A percentile compares a stretch with the other conserved stretches of the same genome.
These are phyloP conservation scores for Thumatha senex DNA, from an alignment of 2,888 invertebrate species.

Conservation along the genomic window DNA sequence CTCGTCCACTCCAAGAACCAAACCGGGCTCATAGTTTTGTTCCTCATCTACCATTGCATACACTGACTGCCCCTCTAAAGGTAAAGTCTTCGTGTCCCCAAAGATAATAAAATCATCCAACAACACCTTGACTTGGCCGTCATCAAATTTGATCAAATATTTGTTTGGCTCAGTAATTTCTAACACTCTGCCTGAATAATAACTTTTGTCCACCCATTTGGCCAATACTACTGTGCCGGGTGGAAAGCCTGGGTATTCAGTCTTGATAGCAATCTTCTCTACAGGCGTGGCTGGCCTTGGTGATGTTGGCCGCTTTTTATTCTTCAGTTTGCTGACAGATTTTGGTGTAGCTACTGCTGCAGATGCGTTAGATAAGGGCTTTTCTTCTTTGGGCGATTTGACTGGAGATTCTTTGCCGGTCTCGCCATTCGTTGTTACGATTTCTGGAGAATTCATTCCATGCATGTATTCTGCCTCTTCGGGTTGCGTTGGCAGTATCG, in stretches of 20 bases:
- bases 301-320: conserved; percentile 68
- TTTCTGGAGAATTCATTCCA: conserved; percentile 78
- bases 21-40: conserved; percentile 80
- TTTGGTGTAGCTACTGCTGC: conserved; percentile 69
- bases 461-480: conserved; percentile 75
- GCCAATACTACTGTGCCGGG: conserved; percentile 83
- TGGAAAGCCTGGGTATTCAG: conserved; percentile 65
- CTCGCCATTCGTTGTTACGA: conserved; percentile 70
- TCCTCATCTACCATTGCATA: conserved; percentile 81
- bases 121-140: conserved; percentile 83
- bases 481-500: conserved; percentile 67
- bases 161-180: conserved; percentile 83
- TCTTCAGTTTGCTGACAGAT: conserved; percentile 70
- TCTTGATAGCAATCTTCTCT: conserved; percentile 58
- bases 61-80: conserved; percentile 79
- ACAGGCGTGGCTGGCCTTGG: conserved; percentile 75
- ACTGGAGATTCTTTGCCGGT: conserved; percentile 57
- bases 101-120: conserved; percentile 85
- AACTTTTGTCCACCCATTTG: conserved; percentile 87
- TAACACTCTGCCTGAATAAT: conserved; percentile 85
- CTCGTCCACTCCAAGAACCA: conserved; percentile 74
- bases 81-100: conserved; percentile 76
- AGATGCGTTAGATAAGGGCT: conserved; percentile 55
- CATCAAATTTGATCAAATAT: conserved; percentile 85
- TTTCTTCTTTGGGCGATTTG: conserved; percentile 71